phyloP scores from a whole-genome alignment of 2,113 vertebrate species.

The Anarrhichthys ocellatus region DNA sequence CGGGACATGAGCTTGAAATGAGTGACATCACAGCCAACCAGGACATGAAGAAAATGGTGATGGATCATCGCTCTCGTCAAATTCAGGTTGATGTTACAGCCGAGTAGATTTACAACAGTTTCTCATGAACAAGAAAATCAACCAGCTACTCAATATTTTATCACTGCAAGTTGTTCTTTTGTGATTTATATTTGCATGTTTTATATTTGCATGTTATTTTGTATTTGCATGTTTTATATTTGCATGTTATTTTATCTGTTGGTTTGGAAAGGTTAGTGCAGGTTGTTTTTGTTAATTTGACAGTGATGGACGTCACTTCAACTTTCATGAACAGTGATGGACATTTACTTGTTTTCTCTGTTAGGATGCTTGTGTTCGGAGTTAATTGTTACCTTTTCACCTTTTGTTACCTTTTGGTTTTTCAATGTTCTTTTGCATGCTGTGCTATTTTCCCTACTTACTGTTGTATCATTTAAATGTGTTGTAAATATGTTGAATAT shows the following conservation, averaged over 20 bases:
- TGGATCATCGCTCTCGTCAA: slow-evolving; percentile 47
- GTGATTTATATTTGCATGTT: not conserved
- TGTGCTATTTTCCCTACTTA: not conserved
- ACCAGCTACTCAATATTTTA: not conserved
- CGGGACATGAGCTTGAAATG: slow-evolving; percentile 19
- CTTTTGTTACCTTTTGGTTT: too few species aligned
- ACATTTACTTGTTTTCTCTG: not conserved
- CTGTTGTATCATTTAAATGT: not conserved
- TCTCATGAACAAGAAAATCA: not conserved
- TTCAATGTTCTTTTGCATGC: not conserved
- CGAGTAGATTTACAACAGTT: not conserved
- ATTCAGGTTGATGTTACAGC: slow-evolving; percentile 31
- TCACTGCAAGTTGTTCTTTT: not conserved
- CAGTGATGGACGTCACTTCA: not conserved
- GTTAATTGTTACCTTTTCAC: not conserved
- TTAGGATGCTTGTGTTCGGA: not conserved
- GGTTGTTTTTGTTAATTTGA: not conserved
- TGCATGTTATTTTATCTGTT: not conserved
- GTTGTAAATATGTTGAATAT: not conserved
- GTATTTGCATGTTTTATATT: too few species aligned
- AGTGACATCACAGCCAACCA: slow-evolving; percentile 44
- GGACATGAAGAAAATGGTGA: slow-evolving; percentile 67
- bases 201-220: not conserved
- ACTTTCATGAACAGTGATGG: not conserved
- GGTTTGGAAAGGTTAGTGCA: not conserved